Percentiles rank a stretch among this genome's conserved stretches.
phyloP scores from a whole-genome alignment of 2,113 vertebrate species.

The Pterophyllum scalare region DNA sequence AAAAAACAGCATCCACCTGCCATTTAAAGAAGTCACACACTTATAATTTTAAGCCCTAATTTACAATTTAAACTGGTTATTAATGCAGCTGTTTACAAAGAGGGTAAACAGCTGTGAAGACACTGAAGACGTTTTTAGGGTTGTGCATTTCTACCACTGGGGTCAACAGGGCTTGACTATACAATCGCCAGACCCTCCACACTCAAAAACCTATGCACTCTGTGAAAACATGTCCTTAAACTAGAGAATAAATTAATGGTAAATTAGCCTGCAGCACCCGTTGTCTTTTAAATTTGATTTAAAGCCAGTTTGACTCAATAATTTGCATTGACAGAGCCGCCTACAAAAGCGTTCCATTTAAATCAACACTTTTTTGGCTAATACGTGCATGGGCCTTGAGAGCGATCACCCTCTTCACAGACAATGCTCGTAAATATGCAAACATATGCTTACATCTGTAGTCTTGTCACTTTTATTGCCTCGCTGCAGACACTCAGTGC shows the following conservation, averaged over 20 bases:
- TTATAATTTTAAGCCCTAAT: neutral
- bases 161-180: neutral
- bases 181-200: neutral
- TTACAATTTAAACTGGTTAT: neutral
- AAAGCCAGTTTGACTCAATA: slow-evolving; percentile 3
- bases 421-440: neutral
- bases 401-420: neutral
- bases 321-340: neutral
- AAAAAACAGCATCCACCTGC: neutral
- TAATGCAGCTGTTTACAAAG: neutral
- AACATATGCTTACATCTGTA: slow-evolving; percentile 17
- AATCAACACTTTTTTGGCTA: neutral
- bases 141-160: neutral
- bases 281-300: neutral
- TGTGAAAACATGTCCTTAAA: neutral
- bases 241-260: neutral
- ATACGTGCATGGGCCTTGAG: slow-evolving; percentile 3
- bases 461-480: slow-evolving; percentile 4
- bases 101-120: too few relatives aligned
- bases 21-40: neutral
- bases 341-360: neutral
- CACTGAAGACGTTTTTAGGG: neutral
- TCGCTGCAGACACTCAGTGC: neutral
- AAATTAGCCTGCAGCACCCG: neutral
- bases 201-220: too few relatives aligned